These are phyloP conservation scores for Thamnophis elegans DNA, from an alignment of 2,797 vertebrate species.

Conservation along the genomic window DNA sequence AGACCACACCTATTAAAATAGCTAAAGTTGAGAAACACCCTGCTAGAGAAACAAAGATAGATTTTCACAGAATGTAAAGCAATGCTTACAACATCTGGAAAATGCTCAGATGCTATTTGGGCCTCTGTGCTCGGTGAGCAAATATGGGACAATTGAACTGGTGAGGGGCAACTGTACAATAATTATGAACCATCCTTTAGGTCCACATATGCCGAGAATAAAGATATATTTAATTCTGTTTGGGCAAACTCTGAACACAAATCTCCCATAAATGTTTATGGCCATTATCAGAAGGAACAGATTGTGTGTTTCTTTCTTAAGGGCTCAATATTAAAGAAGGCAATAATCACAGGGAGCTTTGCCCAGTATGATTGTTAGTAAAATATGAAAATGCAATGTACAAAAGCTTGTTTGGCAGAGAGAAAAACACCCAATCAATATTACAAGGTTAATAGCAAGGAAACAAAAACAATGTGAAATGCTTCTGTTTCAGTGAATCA, in stretches of 20 bases:
- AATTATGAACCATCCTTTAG: not conserved
- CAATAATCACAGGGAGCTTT: conserved; percentile 57
- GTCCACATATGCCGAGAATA: conserved; percentile 28
- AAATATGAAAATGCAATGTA: conserved; percentile 51
- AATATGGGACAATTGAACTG: not conserved
- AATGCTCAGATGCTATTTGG: not conserved
- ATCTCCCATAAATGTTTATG: conserved; percentile 47
- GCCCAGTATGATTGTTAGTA: conserved; percentile 38
- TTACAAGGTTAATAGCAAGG: not conserved
- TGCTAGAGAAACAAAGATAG: not conserved
- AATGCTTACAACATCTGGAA: not conserved
- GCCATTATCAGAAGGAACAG: conserved; percentile 47
- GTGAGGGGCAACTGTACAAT: not conserved
- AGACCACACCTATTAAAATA: not conserved
- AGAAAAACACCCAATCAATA: not conserved
- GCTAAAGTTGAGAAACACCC: not conserved
- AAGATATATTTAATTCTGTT: conserved; percentile 48
- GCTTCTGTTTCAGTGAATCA: not conserved
- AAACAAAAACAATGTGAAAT: not conserved
- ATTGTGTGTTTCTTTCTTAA: conserved; percentile 4
- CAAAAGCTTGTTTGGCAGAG: conserved; percentile 16
- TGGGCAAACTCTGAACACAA: not conserved
- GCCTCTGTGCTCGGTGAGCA: not conserved
- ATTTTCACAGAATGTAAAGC: not conserved
- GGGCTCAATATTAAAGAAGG: conserved; percentile 38